A percentile compares a stretch with the other conserved stretches of the same genome.
phyloP scores from a whole-genome alignment of 2,888 invertebrate genomes.

The Cephus spinipes region DNA sequence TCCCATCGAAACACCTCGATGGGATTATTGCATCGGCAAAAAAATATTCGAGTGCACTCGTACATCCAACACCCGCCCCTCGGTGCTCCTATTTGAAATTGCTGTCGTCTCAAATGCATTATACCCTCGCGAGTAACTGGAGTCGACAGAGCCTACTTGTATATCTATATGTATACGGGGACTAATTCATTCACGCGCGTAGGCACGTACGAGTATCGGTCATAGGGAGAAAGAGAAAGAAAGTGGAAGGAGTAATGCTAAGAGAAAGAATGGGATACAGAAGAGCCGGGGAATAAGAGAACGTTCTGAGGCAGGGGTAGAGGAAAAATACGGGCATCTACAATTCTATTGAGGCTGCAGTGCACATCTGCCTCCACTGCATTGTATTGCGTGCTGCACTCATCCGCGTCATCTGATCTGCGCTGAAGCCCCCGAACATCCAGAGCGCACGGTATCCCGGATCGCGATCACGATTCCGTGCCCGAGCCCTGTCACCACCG shows the following conservation, averaged over 20 bases:
- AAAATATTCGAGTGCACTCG: conserved; percentile 4
- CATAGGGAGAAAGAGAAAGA: conserved; percentile 5
- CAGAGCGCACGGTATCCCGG: neutral
- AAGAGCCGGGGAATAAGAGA: conserved; percentile 15
- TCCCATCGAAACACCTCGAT: conserved; percentile 5
- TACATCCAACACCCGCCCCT: neutral
- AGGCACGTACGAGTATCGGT: conserved; percentile 7
- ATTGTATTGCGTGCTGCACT: conserved; percentile 49
- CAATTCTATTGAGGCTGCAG: conserved; percentile 39
- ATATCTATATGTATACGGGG: no score
- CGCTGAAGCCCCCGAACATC: conserved; percentile 26
- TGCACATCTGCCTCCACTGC: conserved; percentile 52
- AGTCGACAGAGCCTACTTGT: neutral
- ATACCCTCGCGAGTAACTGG: conserved; percentile 15
- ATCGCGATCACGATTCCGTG: conserved; percentile 19
- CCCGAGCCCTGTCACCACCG: conserved; percentile 7
- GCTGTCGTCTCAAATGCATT: conserved; percentile 32
- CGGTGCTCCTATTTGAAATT: conserved; percentile 35
- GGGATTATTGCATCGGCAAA: conserved; percentile 6
- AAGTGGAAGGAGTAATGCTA: conserved; percentile 5
- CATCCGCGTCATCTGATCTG: conserved; percentile 50
- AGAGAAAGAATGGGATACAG: conserved; percentile 11
- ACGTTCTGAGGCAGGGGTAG: neutral
- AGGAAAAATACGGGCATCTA: conserved; percentile 6
- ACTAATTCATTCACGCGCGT: neutral